Percentiles rank a stretch among this genome's conserved stretches.
Evolutionary conservation across 1,140 invertebrate species (phyloP).

Genomic region (Meloidogyne chitwoodi): DNA sequence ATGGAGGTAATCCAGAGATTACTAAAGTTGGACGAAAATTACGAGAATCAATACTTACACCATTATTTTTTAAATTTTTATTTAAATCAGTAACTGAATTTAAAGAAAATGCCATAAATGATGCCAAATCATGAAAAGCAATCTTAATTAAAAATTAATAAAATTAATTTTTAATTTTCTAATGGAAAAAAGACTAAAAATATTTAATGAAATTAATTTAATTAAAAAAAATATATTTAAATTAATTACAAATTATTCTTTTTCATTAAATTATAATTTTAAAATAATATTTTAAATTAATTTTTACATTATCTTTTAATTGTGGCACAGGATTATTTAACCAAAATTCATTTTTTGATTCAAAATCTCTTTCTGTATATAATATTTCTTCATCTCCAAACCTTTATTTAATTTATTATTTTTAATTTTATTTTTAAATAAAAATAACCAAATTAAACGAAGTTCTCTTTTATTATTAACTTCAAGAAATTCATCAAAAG

Average conservation of each 20-base stretch:
- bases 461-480: conserved; percentile 14
- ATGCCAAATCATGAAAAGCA: conserved; percentile 66
- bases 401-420: neutral
- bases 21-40: conserved; percentile 71
- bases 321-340: conserved; percentile 31
- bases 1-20: conserved; percentile 66
- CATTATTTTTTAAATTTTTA: conserved; percentile 61
- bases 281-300: too few relatives aligned
- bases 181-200: too few relatives aligned
- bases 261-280: too few relatives aligned
- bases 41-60: conserved; percentile 61
- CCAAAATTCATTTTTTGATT: conserved; percentile 16
- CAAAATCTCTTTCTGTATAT: conserved; percentile 35
- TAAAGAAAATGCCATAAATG: conserved; percentile 68
- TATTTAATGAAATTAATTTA: too few relatives aligned
- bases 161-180: neutral
- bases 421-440: neutral
- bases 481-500: conserved; percentile 36
- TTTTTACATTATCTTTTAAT: conserved; percentile 38
- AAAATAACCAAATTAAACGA: neutral
- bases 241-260: too few relatives aligned
- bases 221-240: too few relatives aligned
- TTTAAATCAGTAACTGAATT: conserved; percentile 69
- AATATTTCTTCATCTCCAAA: conserved; percentile 4
- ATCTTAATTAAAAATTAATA: conserved; percentile 61